These are phyloP conservation scores for Morus bassanus DNA, from an alignment of 2,797 vertebrate genomes.

Conservation along the genomic window DNA sequence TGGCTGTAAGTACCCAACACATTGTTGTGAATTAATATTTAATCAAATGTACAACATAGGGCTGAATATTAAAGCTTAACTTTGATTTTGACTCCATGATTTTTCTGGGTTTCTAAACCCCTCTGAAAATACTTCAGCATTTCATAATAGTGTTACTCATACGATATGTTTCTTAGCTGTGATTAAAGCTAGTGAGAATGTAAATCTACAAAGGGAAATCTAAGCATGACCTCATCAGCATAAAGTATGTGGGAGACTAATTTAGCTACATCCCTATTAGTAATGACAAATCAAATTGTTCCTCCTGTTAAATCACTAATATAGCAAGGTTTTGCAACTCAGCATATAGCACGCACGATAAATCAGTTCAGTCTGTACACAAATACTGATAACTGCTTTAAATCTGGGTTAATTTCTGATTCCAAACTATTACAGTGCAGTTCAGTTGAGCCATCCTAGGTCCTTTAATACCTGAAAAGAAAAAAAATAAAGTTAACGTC, in stretches of 20 bases:
- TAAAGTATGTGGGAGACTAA: constrained; percentile 57
- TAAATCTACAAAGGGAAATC: constrained; percentile 55
- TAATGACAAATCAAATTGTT: constrained; percentile 66
- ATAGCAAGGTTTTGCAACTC: constrained; percentile 30
- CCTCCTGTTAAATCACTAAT: constrained; percentile 36
- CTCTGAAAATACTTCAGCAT: constrained; percentile 1
- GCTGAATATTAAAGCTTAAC: constrained; percentile 32
- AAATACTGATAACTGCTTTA: neutral
- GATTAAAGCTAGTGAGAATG: constrained; percentile 39
- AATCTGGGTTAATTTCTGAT: neutral
- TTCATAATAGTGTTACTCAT: constrained; percentile 16
- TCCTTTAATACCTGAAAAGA: neutral
- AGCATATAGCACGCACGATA: neutral
- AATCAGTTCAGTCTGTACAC: constrained; percentile 7
- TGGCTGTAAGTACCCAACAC: constrained; percentile 5
- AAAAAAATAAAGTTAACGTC: neutral
- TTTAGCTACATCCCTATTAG: constrained; percentile 55
- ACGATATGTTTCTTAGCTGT: neutral
- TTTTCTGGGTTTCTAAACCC: constrained; percentile 12
- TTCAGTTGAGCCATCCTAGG: neutral
- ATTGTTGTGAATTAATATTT: constrained; percentile 63
- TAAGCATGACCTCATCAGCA: constrained; percentile 49
- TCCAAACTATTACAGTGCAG: neutral
- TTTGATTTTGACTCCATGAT: constrained; percentile 31
- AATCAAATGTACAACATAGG: constrained; percentile 38